Conservation (phyloP, 1,140 invertebrate species). For the Leptoteleia sp. region DNA sequence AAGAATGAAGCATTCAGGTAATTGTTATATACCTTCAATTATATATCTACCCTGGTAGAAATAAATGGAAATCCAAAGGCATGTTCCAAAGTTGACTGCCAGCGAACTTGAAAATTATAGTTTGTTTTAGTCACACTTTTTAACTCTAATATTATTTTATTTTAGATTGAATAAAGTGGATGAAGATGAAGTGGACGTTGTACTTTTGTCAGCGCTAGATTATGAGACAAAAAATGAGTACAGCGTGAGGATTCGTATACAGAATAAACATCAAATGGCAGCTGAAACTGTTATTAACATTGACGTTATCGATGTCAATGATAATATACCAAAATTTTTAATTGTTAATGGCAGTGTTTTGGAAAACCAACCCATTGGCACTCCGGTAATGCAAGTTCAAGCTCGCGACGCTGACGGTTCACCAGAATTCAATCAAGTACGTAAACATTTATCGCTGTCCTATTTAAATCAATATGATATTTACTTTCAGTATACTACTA, state of each 20-base stretch:
- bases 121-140: too few relatives aligned
- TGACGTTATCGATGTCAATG: slow-evolving; percentile 91
- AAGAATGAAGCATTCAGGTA: slow-evolving; percentile 48
- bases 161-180: slow-evolving; percentile 81
- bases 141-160: too few relatives aligned
- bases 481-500: not conserved
- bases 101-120: too few relatives aligned
- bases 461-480: too few relatives aligned
- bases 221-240: slow-evolving; percentile 92
- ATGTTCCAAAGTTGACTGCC: too few relatives aligned
- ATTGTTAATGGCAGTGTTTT: slow-evolving; percentile 85
- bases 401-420: slow-evolving; percentile 94
- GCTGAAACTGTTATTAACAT: slow-evolving; percentile 89
- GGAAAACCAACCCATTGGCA: slow-evolving; percentile 90
- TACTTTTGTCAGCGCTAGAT: slow-evolving; percentile 87
- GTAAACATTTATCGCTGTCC: too few relatives aligned
- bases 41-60: too few relatives aligned
- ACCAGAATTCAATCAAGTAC: slow-evolving; percentile 88
- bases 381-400: slow-evolving; percentile 91
- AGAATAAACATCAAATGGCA: slow-evolving; percentile 90
- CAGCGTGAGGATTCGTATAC: slow-evolving; percentile 89
- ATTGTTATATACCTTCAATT: too few relatives aligned
- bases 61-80: too few relatives aligned
- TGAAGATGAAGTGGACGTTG: slow-evolving; percentile 86
- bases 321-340: slow-evolving; percentile 90